A percentile compares a stretch with the other conserved stretches of the same genome.
Conservation (phyloP, 2,113 vertebrate genomes). For the Pollimyrus isidori region DNA sequence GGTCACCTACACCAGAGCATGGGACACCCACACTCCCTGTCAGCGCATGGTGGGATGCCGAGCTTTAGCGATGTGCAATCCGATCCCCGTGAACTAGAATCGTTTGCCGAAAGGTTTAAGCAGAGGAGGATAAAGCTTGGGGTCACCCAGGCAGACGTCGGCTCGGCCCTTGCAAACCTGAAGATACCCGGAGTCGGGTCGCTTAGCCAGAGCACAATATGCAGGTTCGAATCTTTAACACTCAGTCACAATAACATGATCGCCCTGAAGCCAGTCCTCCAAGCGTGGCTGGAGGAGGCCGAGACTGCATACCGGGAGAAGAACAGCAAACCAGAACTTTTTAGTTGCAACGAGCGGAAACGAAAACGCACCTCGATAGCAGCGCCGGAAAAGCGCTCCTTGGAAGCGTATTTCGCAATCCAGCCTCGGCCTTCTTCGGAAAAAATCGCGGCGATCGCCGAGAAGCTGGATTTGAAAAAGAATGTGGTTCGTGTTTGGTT, state of each 20-base stretch:
- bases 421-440: constrained; percentile 86
- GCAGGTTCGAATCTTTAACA: constrained; percentile 88
- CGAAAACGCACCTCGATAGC: constrained; percentile 88
- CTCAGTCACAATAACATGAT: constrained; percentile 94
- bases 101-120: constrained; percentile 85
- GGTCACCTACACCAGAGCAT: constrained; percentile 81
- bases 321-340: constrained; percentile 73
- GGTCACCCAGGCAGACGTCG: constrained; percentile 87
- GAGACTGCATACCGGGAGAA: constrained; percentile 78
- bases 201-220: constrained; percentile 92
- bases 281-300: constrained; percentile 87
- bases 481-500: constrained; percentile 93
- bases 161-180: constrained; percentile 79
- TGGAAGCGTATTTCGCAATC: constrained; percentile 87
- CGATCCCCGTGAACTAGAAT: constrained; percentile 83
- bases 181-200: constrained; percentile 88
- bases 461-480: constrained; percentile 90
- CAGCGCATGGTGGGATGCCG: constrained; percentile 68
- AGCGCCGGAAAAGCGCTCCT: constrained; percentile 83
- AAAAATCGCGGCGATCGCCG: constrained; percentile 85
- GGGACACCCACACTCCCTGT: constrained; percentile 70
- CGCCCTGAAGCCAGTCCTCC: constrained; percentile 82
- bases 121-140: constrained; percentile 84
- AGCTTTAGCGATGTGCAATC: constrained; percentile 78
- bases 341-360: constrained; percentile 72